These are phyloP conservation scores for Nyctereutes procyonoides DNA, from an alignment of 2,113 vertebrate species.

Conservation along the genomic window DNA sequence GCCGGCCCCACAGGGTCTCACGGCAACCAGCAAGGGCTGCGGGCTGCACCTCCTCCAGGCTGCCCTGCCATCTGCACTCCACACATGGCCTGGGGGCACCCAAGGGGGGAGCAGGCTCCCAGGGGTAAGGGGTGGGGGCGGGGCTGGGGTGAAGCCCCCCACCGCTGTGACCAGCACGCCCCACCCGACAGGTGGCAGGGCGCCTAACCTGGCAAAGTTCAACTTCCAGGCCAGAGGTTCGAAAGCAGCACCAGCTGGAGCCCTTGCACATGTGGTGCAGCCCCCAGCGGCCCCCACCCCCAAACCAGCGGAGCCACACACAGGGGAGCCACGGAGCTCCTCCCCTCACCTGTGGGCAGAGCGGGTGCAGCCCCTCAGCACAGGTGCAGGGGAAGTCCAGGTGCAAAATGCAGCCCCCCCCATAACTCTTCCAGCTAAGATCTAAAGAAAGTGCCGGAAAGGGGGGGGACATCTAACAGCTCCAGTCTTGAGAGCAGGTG, in stretches of 20 bases:
- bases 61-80: neutral
- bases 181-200: neutral
- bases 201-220: neutral
- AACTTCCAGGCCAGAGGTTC: neutral
- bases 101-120: neutral
- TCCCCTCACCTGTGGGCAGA: neutral
- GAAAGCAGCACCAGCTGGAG: neutral
- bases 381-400: neutral
- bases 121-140: no score
- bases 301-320: neutral
- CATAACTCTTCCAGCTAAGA: neutral
- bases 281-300: no score
- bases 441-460: neutral
- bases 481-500: neutral
- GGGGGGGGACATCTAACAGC: neutral
- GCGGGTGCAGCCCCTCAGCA: neutral
- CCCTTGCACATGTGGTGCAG: neutral
- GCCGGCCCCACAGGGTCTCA: neutral
- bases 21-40: neutral
- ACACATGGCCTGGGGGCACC: neutral
- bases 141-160: neutral
- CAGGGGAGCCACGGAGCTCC: neutral
- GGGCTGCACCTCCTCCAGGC: no score
- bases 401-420: neutral
- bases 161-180: neutral